A percentile compares a stretch with the other conserved stretches of the same genome.
phyloP scores from a whole-genome alignment of 2,797 vertebrate species.

The Aulostomus chinensis region DNA sequence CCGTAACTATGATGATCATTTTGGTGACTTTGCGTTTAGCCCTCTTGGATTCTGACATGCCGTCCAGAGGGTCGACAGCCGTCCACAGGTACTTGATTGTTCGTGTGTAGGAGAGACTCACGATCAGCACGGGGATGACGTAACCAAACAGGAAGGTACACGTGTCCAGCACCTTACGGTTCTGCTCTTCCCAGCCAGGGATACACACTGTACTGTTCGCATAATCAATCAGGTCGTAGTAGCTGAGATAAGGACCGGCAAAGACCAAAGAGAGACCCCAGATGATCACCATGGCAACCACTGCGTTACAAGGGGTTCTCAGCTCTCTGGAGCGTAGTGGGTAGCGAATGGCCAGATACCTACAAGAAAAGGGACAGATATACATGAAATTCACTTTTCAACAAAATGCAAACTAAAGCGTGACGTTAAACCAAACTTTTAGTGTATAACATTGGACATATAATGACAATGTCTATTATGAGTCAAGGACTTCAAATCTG shows the following conservation, averaged over 20 bases:
- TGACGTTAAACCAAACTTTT: no score
- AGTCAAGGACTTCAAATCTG: no score
- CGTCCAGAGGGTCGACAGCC: slow-evolving; percentile 86
- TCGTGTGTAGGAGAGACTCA: slow-evolving; percentile 88
- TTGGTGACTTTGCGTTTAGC: slow-evolving; percentile 91
- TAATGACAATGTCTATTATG: no score
- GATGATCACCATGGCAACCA: slow-evolving; percentile 86
- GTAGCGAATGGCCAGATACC: slow-evolving; percentile 89
- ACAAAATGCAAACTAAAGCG: no score
- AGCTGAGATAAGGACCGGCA: slow-evolving; percentile 88
- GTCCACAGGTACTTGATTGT: slow-evolving; percentile 93
- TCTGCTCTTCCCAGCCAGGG: slow-evolving; percentile 86
- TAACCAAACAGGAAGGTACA: slow-evolving; percentile 88
- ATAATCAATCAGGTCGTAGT: slow-evolving; percentile 86
- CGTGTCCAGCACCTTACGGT: slow-evolving; percentile 87
- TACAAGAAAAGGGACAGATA: slow-evolving; percentile 55
- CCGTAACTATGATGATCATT: slow-evolving; percentile 91
- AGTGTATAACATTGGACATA: no score
- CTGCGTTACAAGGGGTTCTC: slow-evolving; percentile 83
- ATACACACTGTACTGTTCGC: slow-evolving; percentile 87
- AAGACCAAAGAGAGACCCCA: slow-evolving; percentile 88
- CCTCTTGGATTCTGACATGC: slow-evolving; percentile 88
- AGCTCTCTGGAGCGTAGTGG: slow-evolving; percentile 86
- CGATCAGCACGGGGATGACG: slow-evolving; percentile 85
- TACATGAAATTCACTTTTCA: no score